Evolutionary conservation across 1,140 invertebrate species (phyloP), one percentile per base, ranked within the genome.

Genomic region (Pteromalus puparum): DNA sequence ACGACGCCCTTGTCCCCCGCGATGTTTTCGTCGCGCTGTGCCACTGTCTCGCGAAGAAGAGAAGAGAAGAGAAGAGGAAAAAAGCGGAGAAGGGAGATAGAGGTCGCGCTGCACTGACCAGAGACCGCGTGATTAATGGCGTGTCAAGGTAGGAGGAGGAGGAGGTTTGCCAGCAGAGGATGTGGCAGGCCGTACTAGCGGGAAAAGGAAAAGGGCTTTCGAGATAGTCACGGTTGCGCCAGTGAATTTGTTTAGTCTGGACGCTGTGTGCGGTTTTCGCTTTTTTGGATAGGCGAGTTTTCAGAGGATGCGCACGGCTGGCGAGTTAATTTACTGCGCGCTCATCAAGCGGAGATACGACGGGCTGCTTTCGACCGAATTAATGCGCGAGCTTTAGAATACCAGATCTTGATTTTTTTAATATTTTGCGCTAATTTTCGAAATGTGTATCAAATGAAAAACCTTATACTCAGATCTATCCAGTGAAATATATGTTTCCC

Each of bases 71-170:
- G n/a, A n/a, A n/a, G n/a, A n/a, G n/a, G 46, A 76, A 28, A 78
- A 30, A 78, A 79, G 42, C 61, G 21, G 15, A 34, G 30, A 68
- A 70, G 2, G 38, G n/a, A 81, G 65, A 72, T 81, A 79, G 61
- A 6, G 9, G 5, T 26, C 48, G 6, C 15, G n/a, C 24, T n/a
- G 77, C n/a, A n/a, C 77, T 68, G 77, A 81, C 65, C 78, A 72
- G 46, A 81, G 67, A 48, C 67, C 0, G 12, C 15, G 21, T 81
- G 78, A 81, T 81, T 81, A 81, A 81, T 81, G 78, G 78, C n/a
- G 61, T 26, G 30, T 4, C 42, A 4, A 24, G 15, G 75, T 13
- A 6, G 34, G 38, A n/a, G 46, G 6, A n/a, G 46, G 6, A 48
- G n/a, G 9, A 28, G 13, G 38, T 42, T 13, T 73, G 3, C 5